Evolutionary conservation across 2,113 vertebrate species (phyloP).

Genomic region (Pampusana beccarii): DNA sequence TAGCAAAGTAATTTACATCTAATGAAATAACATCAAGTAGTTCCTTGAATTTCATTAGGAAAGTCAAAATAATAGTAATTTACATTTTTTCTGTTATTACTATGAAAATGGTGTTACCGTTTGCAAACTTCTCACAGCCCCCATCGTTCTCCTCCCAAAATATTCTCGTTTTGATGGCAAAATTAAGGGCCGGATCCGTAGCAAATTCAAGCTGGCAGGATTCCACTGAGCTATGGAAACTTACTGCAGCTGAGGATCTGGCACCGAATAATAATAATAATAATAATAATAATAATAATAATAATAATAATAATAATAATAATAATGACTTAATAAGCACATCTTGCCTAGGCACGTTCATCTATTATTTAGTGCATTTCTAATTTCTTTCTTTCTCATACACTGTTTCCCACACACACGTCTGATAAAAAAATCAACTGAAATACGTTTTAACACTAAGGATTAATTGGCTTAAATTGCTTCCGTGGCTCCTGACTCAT

Average conservation of each 20-base stretch:
- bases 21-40: not conserved
- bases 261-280: not conserved
- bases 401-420: not conserved
- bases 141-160: not conserved
- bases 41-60: not conserved
- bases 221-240: not conserved
- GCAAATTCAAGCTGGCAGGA: not conserved
- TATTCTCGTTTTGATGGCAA: not conserved
- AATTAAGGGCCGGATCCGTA: not conserved
- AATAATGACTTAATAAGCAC: slow-evolving; percentile 5
- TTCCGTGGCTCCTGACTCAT: not conserved
- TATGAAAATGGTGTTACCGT: not conserved
- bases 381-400: not conserved
- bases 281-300: not conserved
- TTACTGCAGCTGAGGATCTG: slow-evolving; percentile 31
- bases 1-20: not conserved
- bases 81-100: not conserved
- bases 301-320: not conserved
- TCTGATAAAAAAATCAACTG: not conserved
- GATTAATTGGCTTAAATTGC: slow-evolving; percentile 26
- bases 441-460: slow-evolving; percentile 27
- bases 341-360: not conserved
- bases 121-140: not conserved
- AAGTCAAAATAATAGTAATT: not conserved
- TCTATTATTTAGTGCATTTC: slow-evolving; percentile 35